phyloP scores from a whole-genome alignment of 2,113 vertebrate species.

The Pseudorhombus dupliciocellatus region DNA sequence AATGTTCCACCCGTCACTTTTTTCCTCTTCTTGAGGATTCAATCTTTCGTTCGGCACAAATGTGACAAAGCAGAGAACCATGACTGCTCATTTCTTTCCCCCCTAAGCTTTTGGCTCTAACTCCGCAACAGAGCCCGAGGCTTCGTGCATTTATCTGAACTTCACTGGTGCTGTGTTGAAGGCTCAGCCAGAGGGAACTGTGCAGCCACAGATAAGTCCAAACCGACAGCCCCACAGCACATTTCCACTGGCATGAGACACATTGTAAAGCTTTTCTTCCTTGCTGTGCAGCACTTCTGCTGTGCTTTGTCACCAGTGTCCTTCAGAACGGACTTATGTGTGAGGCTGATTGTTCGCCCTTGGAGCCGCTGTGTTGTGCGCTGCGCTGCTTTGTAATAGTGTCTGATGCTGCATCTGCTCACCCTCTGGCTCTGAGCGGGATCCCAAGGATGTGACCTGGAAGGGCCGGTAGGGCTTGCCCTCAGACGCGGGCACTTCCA shows the following conservation, averaged over 20 bases:
- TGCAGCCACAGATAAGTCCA: constrained; percentile 55
- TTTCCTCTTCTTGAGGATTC: constrained; percentile 39
- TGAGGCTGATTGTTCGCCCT: constrained; percentile 18
- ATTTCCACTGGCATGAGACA: constrained; percentile 18
- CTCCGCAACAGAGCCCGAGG: constrained; percentile 50
- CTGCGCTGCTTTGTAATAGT: constrained; percentile 1
- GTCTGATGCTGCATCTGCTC: constrained; percentile 53
- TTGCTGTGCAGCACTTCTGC: constrained; percentile 10
- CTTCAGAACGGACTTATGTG: constrained; percentile 21
- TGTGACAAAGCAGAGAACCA: constrained; percentile 45
- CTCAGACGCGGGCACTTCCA: constrained; percentile 84
- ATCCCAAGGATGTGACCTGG: constrained; percentile 91
- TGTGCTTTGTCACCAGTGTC: constrained; percentile 28
- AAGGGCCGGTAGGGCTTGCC: constrained; percentile 90
- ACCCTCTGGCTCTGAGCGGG: constrained; percentile 90
- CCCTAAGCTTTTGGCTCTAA: constrained; percentile 46
- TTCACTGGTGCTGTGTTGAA: constrained; percentile 42
- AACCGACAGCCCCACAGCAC: constrained; percentile 35
- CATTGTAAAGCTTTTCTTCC: constrained; percentile 17
- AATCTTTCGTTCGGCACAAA: constrained; percentile 57
- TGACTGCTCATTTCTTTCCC: constrained; percentile 42
- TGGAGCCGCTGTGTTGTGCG: constrained; percentile 13
- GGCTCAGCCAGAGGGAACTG: constrained; percentile 48
- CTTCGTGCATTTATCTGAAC: constrained; percentile 60
- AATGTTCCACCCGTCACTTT: constrained; percentile 32